Evolutionary conservation across 2,797 vertebrate genomes (phyloP), one percentile per base, ranked within the genome.

Genomic region (Kryptolebias ocellatus): DNA sequence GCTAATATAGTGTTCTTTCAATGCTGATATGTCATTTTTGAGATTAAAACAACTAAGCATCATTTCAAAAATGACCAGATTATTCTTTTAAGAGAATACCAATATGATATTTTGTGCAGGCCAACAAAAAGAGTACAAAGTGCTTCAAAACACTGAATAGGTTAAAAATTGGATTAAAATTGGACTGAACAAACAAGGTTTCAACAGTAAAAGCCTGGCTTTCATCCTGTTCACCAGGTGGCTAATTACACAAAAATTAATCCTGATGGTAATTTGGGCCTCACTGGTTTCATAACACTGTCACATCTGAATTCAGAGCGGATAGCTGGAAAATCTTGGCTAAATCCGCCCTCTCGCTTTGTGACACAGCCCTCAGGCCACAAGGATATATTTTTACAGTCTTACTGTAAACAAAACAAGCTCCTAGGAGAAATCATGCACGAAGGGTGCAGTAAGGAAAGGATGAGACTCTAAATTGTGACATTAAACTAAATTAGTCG

Each of bases 401-500:
- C 37, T 9, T 29, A 12, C 29, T 20, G 17, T 64, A 54, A 64
- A 50, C 17, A 54, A 0, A 63, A 51, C 10, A 16, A 31, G 37
- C 18, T 58, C 5, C 15, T 15, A 34, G n/a, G 18, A 50, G 37
- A 49, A 45, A 10, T 11, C 39, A 12, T n/a, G 0, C 29, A 54
- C 9, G 12, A 70, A 28, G 31, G 45, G 53, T 3, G 8, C 0
- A 9, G 4, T 39, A 56, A 67, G 9, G 3, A 53, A 65, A 42
- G 6, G 2, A 49, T 14, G 2, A 3, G 29, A 49, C 55, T 74
- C 31, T 53, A 27, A 64, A 2, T 20, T 60, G 45, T 60, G 11
- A 47, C 42, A 31, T 53, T 52, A 65, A 31, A 70, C 51, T 47
- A 57, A 55, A 78, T 60, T 14, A 67, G 27, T 34, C 20, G 42